Percentiles rank a stretch among this genome's conserved stretches.
phyloP scores from a whole-genome alignment of 2,113 vertebrate species.

The Oryzias javanicus region DNA sequence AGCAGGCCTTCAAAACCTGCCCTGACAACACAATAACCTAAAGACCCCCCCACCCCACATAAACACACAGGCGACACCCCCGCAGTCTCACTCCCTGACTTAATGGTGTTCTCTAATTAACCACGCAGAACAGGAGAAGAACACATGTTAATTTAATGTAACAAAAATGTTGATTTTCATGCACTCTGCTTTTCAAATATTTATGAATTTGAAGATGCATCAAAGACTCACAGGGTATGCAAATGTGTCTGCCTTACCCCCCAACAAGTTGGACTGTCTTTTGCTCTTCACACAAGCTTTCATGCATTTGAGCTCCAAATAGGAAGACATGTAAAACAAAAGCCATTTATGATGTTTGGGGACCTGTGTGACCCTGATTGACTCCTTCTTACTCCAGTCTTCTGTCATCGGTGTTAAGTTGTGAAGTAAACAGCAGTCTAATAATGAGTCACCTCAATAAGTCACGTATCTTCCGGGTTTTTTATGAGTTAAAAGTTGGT shows the following conservation, averaged over 20 bases:
- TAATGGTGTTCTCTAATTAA: constrained; percentile 74
- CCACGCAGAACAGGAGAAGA: constrained; percentile 80
- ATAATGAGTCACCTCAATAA: no score
- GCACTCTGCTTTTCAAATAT: constrained; percentile 82
- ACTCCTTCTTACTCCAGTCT: no score
- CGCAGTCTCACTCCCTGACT: constrained; percentile 62
- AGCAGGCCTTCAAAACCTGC: constrained; percentile 55
- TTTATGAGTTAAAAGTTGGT: no score
- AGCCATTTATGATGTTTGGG: constrained; percentile 39
- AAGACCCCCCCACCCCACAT: neutral
- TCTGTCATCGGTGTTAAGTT: no score
- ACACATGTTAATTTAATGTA: constrained; percentile 87
- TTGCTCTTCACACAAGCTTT: constrained; percentile 39
- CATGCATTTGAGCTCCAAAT: constrained; percentile 28
- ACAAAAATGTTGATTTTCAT: constrained; percentile 86
- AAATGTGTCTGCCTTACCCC: constrained; percentile 75
- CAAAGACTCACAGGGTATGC: constrained; percentile 79
- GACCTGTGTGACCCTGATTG: neutral
- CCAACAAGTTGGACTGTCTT: constrained; percentile 75
- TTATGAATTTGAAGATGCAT: constrained; percentile 81
- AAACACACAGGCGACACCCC: neutral
- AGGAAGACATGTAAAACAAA: constrained; percentile 49
- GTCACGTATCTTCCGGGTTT: no score
- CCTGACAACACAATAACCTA: constrained; percentile 52
- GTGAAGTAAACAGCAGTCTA: no score